A percentile compares a stretch with the other conserved stretches of the same genome.
Conservation (phyloP, 2,888 invertebrate species). For the Tetheella fluctuosa region DNA sequence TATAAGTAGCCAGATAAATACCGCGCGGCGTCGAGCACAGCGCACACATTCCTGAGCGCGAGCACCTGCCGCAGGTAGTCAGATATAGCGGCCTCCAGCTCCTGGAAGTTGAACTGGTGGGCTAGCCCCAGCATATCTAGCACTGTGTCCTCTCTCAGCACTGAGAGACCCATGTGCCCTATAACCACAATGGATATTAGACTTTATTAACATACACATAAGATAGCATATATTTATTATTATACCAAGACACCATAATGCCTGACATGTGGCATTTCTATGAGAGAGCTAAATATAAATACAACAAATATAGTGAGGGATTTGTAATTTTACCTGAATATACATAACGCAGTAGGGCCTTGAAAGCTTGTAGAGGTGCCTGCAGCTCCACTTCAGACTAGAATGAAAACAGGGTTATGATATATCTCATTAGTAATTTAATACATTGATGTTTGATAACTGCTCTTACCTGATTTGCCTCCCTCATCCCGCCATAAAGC, state of each 20-base stretch:
- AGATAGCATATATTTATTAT: neutral
- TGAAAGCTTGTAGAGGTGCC: slow-evolving; percentile 93
- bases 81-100: slow-evolving; percentile 95
- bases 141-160: slow-evolving; percentile 87
- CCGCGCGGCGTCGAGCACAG: slow-evolving; percentile 96
- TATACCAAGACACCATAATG: neutral
- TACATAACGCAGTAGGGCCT: slow-evolving; percentile 96
- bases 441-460: neutral
- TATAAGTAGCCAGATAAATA: slow-evolving; percentile 28
- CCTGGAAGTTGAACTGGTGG: slow-evolving; percentile 97
- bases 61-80: slow-evolving; percentile 96
- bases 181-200: slow-evolving; percentile 9
- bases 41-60: slow-evolving; percentile 94
- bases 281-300: neutral
- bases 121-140: slow-evolving; percentile 92
- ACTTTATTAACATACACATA: neutral
- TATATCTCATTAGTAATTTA: neutral
- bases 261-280: neutral
- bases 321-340: slow-evolving; percentile 90
- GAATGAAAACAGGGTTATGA: slow-evolving; percentile 42
- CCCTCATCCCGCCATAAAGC: slow-evolving; percentile 91
- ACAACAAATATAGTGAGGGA: too few relatives aligned
- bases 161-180: slow-evolving; percentile 87
- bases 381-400: slow-evolving; percentile 93
- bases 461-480: slow-evolving; percentile 84